phyloP scores from a whole-genome alignment of 2,113 vertebrate species.

The Halcyon malimbica region DNA sequence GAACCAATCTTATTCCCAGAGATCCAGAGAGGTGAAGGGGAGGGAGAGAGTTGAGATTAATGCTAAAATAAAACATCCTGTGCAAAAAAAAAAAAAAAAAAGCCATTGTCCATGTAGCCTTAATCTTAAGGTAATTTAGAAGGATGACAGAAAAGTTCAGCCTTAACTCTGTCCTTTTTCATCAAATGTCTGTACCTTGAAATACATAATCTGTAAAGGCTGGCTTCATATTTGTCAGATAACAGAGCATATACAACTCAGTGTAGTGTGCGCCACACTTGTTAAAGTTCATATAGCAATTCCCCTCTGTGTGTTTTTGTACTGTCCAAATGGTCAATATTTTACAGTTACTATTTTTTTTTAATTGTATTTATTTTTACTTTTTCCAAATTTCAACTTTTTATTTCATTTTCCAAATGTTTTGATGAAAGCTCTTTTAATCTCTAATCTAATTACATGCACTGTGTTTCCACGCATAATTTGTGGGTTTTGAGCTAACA shows the following conservation, averaged over 20 bases:
- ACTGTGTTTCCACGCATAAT: not conserved
- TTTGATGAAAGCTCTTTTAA: not conserved
- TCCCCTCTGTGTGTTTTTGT: not conserved
- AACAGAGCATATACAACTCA: not conserved
- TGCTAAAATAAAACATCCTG: slow-evolving; percentile 67
- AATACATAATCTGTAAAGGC: not conserved
- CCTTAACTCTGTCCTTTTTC: slow-evolving; percentile 22
- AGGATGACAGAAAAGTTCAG: not conserved
- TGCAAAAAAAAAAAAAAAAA: not conserved
- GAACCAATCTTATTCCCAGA: slow-evolving; percentile 64
- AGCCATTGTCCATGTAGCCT: not conserved
- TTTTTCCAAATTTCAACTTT: slow-evolving; percentile 5
- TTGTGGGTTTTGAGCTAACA: slow-evolving; percentile 27
- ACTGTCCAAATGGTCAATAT: not conserved
- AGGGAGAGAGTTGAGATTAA: slow-evolving; percentile 43
- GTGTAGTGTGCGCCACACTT: not conserved
- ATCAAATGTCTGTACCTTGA: not conserved
- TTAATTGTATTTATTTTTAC: not conserved
- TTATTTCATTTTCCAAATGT: not conserved
- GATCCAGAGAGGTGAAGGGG: slow-evolving; percentile 40
- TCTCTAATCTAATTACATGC: not conserved
- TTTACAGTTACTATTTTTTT: not conserved
- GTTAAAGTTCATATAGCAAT: not conserved
- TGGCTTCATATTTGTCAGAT: not conserved
- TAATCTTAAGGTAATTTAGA: slow-evolving; percentile 36